Conservation (phyloP, 2,888 invertebrate genomes). For the Leptinotarsa rubiginosa region DNA sequence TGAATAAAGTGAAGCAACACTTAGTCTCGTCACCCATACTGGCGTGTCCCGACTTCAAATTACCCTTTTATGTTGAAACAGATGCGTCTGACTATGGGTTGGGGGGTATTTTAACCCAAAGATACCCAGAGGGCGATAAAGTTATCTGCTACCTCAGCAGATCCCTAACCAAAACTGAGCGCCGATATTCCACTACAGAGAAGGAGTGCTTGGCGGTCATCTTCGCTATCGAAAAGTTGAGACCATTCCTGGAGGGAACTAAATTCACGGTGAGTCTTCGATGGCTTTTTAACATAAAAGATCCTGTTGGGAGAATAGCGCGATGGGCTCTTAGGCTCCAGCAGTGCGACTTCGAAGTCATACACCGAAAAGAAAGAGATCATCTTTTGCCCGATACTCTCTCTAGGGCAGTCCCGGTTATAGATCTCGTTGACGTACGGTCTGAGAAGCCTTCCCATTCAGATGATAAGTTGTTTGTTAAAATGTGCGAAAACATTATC, state of each 20-base stretch:
- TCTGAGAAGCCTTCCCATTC: background rate
- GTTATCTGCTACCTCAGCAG: constrained; percentile 19
- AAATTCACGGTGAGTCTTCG: constrained; percentile 19
- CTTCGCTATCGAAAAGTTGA: constrained; percentile 18
- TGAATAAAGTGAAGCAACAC: constrained; percentile 31
- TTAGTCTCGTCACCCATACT: constrained; percentile 34
- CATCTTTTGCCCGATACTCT: constrained; percentile 41
- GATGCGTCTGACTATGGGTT: constrained; percentile 9
- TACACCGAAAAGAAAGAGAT: constrained; percentile 44
- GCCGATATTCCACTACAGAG: constrained; percentile 5
- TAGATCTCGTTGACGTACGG: background rate
- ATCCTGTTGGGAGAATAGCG: constrained; percentile 37
- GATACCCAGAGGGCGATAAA: constrained; percentile 18
- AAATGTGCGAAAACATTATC: background rate
- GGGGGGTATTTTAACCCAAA: background rate
- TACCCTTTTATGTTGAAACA: constrained; percentile 32
- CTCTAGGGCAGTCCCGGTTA: background rate
- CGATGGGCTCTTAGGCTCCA: constrained; percentile 32
- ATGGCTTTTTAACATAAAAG: constrained; percentile 27
- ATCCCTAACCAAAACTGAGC: background rate
- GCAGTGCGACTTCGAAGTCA: constrained; percentile 32
- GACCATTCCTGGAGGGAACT: constrained; percentile 12
- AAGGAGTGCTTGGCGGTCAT: constrained; percentile 6
- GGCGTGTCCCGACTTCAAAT: constrained; percentile 34
- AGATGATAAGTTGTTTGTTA: background rate